Percentiles rank a stretch among this genome's conserved stretches.
phyloP scores from a whole-genome alignment of 2,113 vertebrate genomes.

The Anser brachyrhynchus region DNA sequence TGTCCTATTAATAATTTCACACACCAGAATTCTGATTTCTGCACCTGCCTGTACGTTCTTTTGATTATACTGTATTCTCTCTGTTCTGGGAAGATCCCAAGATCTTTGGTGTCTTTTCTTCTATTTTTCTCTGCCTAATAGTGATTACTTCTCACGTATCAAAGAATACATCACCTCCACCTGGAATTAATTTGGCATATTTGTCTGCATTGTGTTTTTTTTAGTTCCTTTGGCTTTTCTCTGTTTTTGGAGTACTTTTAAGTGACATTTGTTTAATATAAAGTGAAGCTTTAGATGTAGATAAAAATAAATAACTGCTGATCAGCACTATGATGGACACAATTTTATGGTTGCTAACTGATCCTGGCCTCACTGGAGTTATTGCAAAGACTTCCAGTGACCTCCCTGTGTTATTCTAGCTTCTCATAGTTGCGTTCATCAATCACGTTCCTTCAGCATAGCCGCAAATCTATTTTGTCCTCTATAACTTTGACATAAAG shows the following conservation, averaged over 20 bases:
- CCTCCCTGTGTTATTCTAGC: not conserved
- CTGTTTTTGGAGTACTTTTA: not conserved
- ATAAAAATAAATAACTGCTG: not conserved
- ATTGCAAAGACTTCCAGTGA: not conserved
- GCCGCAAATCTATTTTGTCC: not conserved
- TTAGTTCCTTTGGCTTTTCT: not conserved
- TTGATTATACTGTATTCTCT: not conserved
- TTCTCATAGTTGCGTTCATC: not conserved
- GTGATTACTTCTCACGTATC: not conserved
- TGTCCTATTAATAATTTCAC: not conserved
- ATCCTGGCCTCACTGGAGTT: not conserved
- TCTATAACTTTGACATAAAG: not conserved
- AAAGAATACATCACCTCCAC: not conserved
- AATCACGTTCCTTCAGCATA: not conserved
- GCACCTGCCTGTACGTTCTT: not conserved
- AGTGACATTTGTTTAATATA: not conserved
- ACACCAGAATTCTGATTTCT: not conserved
- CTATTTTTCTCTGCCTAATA: not conserved
- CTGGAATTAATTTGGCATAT: not conserved
- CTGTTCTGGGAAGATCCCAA: not conserved
- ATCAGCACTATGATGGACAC: not conserved
- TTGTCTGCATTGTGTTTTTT: not conserved
- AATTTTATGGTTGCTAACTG: not conserved
- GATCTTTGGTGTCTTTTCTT: not conserved
- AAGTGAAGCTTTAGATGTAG: not conserved